Evolutionary conservation across 2,113 vertebrate species (phyloP).

Genomic region (Paradoxurus hermaphroditus): DNA sequence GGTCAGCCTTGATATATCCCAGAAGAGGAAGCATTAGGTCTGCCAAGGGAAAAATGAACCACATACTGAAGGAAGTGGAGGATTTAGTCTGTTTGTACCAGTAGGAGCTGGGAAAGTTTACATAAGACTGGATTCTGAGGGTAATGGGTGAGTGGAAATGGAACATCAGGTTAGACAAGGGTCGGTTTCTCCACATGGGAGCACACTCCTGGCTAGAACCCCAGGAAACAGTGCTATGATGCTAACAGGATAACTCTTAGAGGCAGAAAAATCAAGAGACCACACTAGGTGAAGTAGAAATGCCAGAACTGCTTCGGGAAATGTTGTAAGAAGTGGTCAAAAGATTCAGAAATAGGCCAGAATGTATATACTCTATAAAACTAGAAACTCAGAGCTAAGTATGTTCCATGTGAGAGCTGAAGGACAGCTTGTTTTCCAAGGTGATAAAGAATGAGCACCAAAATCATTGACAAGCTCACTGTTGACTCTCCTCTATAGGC

Average conservation of each 20-base stretch:
- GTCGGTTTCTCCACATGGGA: background rate
- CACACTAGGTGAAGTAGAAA: background rate
- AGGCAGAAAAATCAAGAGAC: background rate
- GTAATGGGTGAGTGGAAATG: background rate
- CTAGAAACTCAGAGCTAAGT: background rate
- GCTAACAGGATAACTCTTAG: background rate
- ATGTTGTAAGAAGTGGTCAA: background rate
- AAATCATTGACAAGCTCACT: background rate
- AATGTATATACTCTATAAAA: background rate
- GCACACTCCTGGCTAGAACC: background rate
- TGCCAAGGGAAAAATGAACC: background rate
- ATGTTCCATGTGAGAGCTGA: background rate
- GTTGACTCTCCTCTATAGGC: background rate
- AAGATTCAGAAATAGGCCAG: background rate
- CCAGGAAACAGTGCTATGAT: background rate
- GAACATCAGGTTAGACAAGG: background rate
- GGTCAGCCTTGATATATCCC: background rate
- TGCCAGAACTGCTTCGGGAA: background rate
- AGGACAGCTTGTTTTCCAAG: background rate
- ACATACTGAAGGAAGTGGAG: background rate
- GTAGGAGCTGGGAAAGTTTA: background rate
- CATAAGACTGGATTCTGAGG: background rate
- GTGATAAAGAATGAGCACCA: background rate
- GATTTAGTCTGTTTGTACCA: background rate
- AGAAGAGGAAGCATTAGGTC: background rate